Conservation (phyloP, 2,888 invertebrate species). For the Hyalella azteca region DNA sequence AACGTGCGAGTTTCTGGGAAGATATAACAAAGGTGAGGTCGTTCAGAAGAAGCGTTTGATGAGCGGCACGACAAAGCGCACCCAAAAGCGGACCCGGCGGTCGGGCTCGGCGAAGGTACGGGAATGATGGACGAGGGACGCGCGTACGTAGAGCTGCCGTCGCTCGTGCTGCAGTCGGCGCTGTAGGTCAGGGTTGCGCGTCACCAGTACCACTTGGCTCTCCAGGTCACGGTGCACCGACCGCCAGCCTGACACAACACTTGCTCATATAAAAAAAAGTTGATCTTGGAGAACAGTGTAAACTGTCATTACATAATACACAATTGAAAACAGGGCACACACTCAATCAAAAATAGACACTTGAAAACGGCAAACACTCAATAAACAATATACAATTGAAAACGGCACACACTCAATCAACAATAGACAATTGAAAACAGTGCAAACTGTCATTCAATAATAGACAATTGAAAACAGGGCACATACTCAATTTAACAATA, state of each 20-base stretch:
- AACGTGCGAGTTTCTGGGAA: too few species aligned
- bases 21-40: background rate
- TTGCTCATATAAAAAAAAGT: background rate
- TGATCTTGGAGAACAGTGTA: background rate
- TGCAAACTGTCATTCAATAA: too few species aligned
- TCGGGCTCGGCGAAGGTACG: slow-evolving; percentile 70
- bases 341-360: too few species aligned
- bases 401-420: too few species aligned
- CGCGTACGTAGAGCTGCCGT: slow-evolving; percentile 71
- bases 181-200: slow-evolving; percentile 73
- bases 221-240: slow-evolving; percentile 93
- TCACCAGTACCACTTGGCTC: slow-evolving; percentile 88
- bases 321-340: too few species aligned
- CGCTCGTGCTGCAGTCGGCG: slow-evolving; percentile 77
- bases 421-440: too few species aligned
- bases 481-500: too few species aligned
- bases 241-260: slow-evolving; percentile 68
- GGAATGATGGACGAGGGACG: slow-evolving; percentile 62
- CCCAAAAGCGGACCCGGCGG: slow-evolving; percentile 80
- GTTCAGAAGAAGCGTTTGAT: slow-evolving; percentile 76
- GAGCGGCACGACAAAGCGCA: slow-evolving; percentile 75
- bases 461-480: too few species aligned
- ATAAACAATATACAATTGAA: too few species aligned
- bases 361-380: too few species aligned
- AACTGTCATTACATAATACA: too few species aligned